Evolutionary conservation across 1,140 invertebrate genomes (phyloP).

Genomic region (Panonychus citri): DNA sequence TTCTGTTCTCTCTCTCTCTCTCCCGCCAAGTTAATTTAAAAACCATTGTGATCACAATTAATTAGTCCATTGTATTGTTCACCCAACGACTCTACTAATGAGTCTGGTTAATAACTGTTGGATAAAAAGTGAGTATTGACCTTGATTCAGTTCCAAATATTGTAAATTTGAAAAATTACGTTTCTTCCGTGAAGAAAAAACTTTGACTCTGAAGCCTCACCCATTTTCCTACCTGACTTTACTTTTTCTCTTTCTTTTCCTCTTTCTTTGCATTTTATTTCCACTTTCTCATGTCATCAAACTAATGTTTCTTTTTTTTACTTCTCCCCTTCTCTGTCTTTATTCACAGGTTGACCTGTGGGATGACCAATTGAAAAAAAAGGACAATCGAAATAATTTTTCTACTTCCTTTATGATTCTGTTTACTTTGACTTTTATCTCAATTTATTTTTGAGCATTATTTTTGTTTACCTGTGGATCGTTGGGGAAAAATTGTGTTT

Average conservation of each 20-base stretch:
- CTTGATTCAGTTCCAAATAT: too few relatives aligned
- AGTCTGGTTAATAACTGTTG: too few relatives aligned
- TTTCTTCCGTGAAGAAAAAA: too few relatives aligned
- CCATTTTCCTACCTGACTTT: background rate
- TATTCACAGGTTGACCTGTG: background rate
- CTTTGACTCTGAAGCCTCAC: too few relatives aligned
- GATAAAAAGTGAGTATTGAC: too few relatives aligned
- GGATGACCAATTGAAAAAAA: background rate
- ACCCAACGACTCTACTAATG: too few relatives aligned
- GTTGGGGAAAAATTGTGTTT: background rate
- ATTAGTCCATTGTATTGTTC: too few relatives aligned
- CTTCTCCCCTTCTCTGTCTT: background rate
- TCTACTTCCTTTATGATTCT: background rate
- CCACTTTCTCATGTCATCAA: background rate
- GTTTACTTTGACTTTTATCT: background rate
- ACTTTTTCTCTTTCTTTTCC: background rate
- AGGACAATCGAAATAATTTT: background rate
- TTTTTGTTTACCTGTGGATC: background rate
- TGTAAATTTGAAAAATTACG: too few relatives aligned
- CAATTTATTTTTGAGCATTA: background rate
- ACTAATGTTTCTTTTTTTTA: background rate
- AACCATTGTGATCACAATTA: too few relatives aligned
- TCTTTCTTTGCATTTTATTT: background rate
- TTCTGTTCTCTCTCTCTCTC: too few relatives aligned
- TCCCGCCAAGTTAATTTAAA: too few relatives aligned